Percentiles rank a stretch among this genome's conserved stretches.
Evolutionary conservation across 2,113 vertebrate genomes (phyloP).

Genomic region (Calidris pygmaea): DNA sequence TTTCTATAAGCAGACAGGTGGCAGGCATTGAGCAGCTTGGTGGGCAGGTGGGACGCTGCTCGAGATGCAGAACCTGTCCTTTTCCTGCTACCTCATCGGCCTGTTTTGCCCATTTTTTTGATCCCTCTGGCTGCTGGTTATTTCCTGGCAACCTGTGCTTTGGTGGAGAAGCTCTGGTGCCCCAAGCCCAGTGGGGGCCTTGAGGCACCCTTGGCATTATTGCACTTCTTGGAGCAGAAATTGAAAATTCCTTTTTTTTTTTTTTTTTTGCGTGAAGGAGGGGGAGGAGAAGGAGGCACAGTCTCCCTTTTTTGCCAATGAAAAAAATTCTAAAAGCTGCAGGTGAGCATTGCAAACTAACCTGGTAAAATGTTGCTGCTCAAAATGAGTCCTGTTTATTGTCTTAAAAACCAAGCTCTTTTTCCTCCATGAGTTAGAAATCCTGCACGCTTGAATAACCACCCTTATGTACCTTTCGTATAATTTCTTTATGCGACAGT

Average conservation of each 20-base stretch:
- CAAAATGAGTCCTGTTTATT: neutral
- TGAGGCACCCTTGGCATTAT: neutral
- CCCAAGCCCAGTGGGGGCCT: neutral
- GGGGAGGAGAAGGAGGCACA: neutral
- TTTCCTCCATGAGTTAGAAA: neutral
- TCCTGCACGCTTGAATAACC: neutral
- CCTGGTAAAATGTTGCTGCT: neutral
- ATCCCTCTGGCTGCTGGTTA: neutral
- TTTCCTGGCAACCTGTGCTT: neutral
- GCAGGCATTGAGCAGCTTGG: slow-evolving; percentile 4
- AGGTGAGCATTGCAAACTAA: neutral
- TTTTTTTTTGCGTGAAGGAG: too few species aligned
- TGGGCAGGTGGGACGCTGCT: slow-evolving; percentile 5
- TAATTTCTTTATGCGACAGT: neutral
- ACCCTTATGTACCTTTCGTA: neutral
- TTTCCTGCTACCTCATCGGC: neutral
- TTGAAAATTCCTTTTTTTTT: neutral
- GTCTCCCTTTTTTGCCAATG: neutral
- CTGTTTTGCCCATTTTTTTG: neutral
- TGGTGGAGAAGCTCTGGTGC: neutral
- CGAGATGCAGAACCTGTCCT: fast-evolving
- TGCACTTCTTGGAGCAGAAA: neutral
- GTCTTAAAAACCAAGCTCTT: neutral
- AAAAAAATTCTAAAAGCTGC: neutral
- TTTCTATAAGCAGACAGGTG: slow-evolving; percentile 24